Evolutionary conservation across 1,140 invertebrate species (phyloP).

Genomic region (Parapsyche elsis): DNA sequence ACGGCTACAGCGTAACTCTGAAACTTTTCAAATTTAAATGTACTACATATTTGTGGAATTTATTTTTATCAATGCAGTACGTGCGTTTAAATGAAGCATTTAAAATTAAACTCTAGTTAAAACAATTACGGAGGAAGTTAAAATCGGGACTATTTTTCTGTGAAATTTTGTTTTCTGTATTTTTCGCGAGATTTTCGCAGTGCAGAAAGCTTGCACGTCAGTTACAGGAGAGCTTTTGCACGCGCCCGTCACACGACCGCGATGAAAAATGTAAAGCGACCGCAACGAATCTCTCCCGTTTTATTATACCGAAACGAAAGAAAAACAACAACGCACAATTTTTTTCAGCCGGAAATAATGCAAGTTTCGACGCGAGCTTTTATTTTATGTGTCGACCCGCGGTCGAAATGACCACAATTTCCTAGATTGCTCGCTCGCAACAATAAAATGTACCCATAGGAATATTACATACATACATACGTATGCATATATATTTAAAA

Average conservation of each 20-base stretch:
- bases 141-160: no score
- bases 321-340: neutral
- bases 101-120: no score
- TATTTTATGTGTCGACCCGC: neutral
- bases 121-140: no score
- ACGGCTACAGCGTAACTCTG: no score
- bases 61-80: no score
- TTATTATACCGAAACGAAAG: neutral
- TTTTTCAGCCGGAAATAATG: neutral
- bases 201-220: neutral
- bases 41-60: no score
- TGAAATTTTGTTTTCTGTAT: no score
- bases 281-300: constrained; percentile 1
- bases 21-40: no score
- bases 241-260: neutral
- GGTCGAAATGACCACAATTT: constrained; percentile 27
- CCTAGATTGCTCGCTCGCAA: constrained; percentile 16
- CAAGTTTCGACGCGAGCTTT: neutral
- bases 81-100: no score
- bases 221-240: neutral
- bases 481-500: neutral
- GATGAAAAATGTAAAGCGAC: constrained; percentile 30
- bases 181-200: no score
- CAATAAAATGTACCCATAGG: neutral
- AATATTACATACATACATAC: neutral